phyloP scores from a whole-genome alignment of 2,888 invertebrate genomes.

The Andrena dorsata region DNA sequence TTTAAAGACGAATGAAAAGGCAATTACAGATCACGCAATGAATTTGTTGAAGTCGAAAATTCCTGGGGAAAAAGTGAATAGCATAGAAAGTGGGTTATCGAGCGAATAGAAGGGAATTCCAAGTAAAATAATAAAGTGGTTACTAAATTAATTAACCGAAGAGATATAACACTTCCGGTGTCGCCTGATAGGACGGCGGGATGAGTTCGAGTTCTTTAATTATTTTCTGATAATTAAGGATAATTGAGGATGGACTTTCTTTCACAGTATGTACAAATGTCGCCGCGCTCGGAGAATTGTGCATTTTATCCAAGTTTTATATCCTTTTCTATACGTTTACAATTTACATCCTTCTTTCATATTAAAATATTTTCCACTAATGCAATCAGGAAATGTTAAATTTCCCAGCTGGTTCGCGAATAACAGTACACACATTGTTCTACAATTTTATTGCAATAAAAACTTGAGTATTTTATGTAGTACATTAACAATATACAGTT shows the following conservation, averaged over 20 bases:
- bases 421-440: conserved; percentile 45
- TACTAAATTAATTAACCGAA: conserved; percentile 7
- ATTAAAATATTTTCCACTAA: conserved; percentile 15
- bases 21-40: conserved; percentile 33
- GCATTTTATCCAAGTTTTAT: conserved; percentile 22
- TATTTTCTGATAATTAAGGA: background rate
- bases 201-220: background rate
- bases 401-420: conserved; percentile 29
- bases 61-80: conserved; percentile 39
- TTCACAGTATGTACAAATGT: conserved; percentile 8
- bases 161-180: background rate
- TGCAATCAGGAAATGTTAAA: background rate
- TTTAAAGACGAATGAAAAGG: conserved; percentile 38
- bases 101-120: conserved; percentile 14
- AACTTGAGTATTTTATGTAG: conserved; percentile 84
- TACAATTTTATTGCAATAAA: conserved; percentile 76
- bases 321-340: conserved; percentile 8
- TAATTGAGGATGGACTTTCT: background rate
- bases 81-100: conserved; percentile 11
- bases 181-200: background rate
- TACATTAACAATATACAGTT: conserved; percentile 84
- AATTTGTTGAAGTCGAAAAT: conserved; percentile 49
- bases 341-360: conserved; percentile 8
- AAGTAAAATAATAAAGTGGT: background rate
- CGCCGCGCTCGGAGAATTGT: background rate